Evolutionary conservation across 2,797 vertebrate genomes (phyloP).

Genomic region (Dendrocincla fuliginosa): DNA sequence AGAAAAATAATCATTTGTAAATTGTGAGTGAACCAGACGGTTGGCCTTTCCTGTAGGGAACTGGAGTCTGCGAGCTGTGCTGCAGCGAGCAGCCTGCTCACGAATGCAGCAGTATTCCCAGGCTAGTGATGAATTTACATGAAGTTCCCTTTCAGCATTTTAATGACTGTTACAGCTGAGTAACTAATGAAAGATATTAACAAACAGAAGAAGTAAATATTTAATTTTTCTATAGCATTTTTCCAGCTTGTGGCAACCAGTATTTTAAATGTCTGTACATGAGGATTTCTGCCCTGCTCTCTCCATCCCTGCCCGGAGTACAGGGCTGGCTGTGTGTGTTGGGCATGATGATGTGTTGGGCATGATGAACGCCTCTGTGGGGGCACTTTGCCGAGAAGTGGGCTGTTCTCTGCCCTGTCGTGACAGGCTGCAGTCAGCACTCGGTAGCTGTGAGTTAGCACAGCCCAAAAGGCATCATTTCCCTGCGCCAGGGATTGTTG

Average conservation of each 20-base stretch:
- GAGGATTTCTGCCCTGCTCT: background rate
- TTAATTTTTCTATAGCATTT: slow-evolving; percentile 73
- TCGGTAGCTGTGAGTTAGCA: background rate
- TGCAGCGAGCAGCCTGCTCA: slow-evolving; percentile 60
- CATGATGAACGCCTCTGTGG: background rate
- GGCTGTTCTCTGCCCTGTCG: background rate
- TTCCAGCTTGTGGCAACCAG: slow-evolving; percentile 17
- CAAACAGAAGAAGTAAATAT: slow-evolving; percentile 78
- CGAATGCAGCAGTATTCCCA: slow-evolving; percentile 72
- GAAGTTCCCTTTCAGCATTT: slow-evolving; percentile 75
- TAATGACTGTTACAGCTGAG: slow-evolving; percentile 71
- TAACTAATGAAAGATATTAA: slow-evolving; percentile 77
- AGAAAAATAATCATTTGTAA: slow-evolving; percentile 82
- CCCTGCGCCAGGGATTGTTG: background rate
- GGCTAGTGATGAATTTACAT: slow-evolving; percentile 78
- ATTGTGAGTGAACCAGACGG: slow-evolving; percentile 78
- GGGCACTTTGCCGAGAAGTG: background rate
- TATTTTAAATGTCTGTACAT: background rate
- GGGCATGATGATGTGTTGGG: background rate
- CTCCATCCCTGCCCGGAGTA: background rate
- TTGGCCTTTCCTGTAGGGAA: slow-evolving; percentile 78
- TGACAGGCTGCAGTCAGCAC: background rate
- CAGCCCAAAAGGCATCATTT: background rate
- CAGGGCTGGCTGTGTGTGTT: background rate
- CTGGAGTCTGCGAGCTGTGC: slow-evolving; percentile 62